Base-by-base conservation (phyloP, 2,113 vertebrate species). In the Athene noctua region DNA sequence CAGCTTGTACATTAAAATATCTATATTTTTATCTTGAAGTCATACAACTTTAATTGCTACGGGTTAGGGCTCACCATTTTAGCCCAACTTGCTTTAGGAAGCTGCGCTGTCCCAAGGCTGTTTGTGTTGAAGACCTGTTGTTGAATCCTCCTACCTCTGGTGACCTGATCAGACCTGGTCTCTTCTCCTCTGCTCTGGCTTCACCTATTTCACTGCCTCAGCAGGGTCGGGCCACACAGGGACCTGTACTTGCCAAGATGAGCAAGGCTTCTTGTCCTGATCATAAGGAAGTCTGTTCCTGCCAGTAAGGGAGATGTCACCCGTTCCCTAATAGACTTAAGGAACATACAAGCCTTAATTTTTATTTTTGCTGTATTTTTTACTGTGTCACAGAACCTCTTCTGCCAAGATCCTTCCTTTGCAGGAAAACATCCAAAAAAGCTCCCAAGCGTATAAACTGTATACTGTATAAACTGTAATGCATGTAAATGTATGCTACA, bases 281-380 rank as follows among this genome's bases (percentile, higher is more conserved):
- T 22, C 2, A 2, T 47, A 68, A 68, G 8, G 6, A 84, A 90
- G 13, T 36, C 42, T 87, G 10, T 32, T 68, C 12, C 18, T 63
- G 40, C 18, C 26, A 62, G 21, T 44, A 49, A 68, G 8, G 15
- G 49, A 68, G 40, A 29, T 13, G 16, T 15, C 70, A 74, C 36
- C 15, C 21, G 5, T 46, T 21, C 32, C 10, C 8, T 10, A 52
- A 65, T 1, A 1, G 5, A 11, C 26, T 15, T 70, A 36, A 46
- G n/a, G 34, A 40, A 62, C 5, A 62, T 7, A 16, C 15, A 68
- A 63, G 3, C 7, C 8, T 58, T 51, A 0, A 0, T 7, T 92
- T 59, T 62, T 36, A 34, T 44, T 57, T 74, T 71, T 68, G 6
- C 29, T 25, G 5, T 58, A 8, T 47, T 54, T 78, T 77, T 58